Percentiles rank a stretch among this genome's conserved stretches.
phyloP scores from a whole-genome alignment of 2,888 invertebrate species.

The Apamea sordens region DNA sequence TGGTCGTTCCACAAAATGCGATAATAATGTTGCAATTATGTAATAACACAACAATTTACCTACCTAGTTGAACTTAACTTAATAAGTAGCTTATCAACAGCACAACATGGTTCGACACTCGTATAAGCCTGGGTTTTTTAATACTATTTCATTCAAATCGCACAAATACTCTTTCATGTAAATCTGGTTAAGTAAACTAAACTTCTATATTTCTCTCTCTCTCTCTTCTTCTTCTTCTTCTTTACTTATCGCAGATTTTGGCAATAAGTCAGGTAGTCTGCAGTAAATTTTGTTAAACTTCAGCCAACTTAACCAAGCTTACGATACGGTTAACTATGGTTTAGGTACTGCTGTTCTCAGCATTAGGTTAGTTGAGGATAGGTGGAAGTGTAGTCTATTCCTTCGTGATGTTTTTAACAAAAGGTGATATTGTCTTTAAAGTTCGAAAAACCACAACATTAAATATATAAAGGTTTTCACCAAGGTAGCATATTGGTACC shows the following conservation, averaged over 20 bases:
- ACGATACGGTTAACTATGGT: not conserved
- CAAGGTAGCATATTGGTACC: conserved; percentile 10
- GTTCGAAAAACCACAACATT: not conserved
- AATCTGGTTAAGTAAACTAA: not conserved
- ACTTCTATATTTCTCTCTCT: no score
- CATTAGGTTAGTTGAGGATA: not conserved
- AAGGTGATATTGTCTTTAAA: not conserved
- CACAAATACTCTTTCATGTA: not conserved
- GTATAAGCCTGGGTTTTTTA: not conserved
- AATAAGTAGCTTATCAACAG: not conserved
- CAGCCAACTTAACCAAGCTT: conserved; percentile 7
- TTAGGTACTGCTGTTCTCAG: not conserved
- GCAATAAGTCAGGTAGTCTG: not conserved
- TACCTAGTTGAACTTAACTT: not conserved
- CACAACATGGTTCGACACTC: no score
- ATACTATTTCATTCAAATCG: not conserved
- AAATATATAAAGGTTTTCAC: not conserved
- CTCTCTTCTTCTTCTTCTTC: no score
- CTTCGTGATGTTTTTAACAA: not conserved
- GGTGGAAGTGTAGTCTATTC: not conserved
- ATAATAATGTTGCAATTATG: not conserved
- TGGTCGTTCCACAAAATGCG: conserved; percentile 5
- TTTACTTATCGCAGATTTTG: no score
- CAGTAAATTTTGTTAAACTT: not conserved
- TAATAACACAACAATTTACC: not conserved